phyloP scores from a whole-genome alignment of 2,888 invertebrate genomes.

The Drosophila atripex region DNA sequence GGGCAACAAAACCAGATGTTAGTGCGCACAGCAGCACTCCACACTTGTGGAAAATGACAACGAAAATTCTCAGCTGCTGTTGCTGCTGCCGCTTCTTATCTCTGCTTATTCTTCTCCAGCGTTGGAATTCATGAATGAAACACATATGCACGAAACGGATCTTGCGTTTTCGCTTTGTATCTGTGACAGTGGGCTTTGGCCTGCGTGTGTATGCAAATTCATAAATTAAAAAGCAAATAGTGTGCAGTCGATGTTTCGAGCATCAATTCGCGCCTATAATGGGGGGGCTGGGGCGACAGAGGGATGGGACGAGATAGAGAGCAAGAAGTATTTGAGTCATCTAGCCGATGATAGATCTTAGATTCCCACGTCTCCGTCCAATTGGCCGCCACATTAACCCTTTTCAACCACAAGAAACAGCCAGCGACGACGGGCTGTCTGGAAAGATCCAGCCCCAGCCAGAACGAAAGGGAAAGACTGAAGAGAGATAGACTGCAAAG shows the following conservation, averaged over 20 bases:
- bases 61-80: slow-evolving; percentile 50
- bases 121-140: slow-evolving; percentile 77
- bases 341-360: slow-evolving; percentile 41
- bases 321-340: slow-evolving; percentile 56
- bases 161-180: slow-evolving; percentile 27
- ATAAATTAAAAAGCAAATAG: slow-evolving; percentile 59
- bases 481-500: slow-evolving; percentile 28
- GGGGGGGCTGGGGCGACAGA: slow-evolving; percentile 30
- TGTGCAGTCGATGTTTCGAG: slow-evolving; percentile 37
- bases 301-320: slow-evolving; percentile 21
- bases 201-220: slow-evolving; percentile 77
- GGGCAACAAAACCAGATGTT: slow-evolving; percentile 34
- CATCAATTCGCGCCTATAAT: slow-evolving; percentile 74
- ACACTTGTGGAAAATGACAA: slow-evolving; percentile 78
- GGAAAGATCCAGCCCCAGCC: slow-evolving; percentile 23
- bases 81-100: slow-evolving; percentile 21
- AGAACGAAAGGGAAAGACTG: slow-evolving; percentile 6
- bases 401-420: neutral
- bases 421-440: slow-evolving; percentile 38
- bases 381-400: slow-evolving; percentile 3
- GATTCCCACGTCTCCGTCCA: slow-evolving; percentile 35
- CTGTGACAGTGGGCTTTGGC: slow-evolving; percentile 34
- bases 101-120: slow-evolving; percentile 23
- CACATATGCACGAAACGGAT: slow-evolving; percentile 59
- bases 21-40: slow-evolving; percentile 31